These are phyloP conservation scores for Willowsia nigromaculata DNA, from an alignment of 2,888 invertebrate species.

Conservation along the genomic window DNA sequence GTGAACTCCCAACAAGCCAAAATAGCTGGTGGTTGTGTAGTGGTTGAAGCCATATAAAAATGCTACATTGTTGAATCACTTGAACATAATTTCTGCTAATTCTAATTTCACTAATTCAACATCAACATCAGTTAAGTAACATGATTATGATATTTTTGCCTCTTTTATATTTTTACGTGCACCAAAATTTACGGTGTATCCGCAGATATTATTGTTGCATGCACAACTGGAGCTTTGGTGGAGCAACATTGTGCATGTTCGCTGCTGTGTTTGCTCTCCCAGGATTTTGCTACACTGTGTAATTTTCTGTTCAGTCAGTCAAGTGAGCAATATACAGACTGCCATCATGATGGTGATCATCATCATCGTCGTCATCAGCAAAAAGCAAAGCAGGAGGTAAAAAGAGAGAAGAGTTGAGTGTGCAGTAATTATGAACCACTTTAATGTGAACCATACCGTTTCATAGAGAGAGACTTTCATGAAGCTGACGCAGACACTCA, in stretches of 20 bases:
- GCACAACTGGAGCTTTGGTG: conserved; percentile 70
- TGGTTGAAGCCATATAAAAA: neutral
- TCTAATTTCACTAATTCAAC: conserved; percentile 72
- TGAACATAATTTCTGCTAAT: conserved; percentile 60
- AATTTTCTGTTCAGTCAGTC: conserved; percentile 33
- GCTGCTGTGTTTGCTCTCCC: conserved; percentile 27
- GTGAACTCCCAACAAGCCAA: conserved; percentile 42
- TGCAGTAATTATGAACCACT: conserved; percentile 70
- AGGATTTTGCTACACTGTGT: conserved; percentile 42
- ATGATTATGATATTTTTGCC: conserved; percentile 35
- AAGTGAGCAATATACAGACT: conserved; percentile 5
- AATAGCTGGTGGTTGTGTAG: neutral
- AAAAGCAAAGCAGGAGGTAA: conserved; percentile 33
- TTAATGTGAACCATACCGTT: conserved; percentile 72
- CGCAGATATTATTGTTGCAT: conserved; percentile 14
- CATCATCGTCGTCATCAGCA: neutral
- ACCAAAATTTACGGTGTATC: neutral
- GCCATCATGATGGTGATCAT: conserved; percentile 11
- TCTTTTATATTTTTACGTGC: neutral
- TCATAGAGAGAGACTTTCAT: conserved; percentile 12
- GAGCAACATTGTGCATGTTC: conserved; percentile 47
- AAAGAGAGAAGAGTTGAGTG: conserved; percentile 41
- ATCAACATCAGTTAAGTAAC: conserved; percentile 30
- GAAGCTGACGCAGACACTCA: neutral
- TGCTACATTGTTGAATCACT: conserved; percentile 13